phyloP scores from a whole-genome alignment of 2,888 invertebrate species.

The Leucophora obtusa region DNA sequence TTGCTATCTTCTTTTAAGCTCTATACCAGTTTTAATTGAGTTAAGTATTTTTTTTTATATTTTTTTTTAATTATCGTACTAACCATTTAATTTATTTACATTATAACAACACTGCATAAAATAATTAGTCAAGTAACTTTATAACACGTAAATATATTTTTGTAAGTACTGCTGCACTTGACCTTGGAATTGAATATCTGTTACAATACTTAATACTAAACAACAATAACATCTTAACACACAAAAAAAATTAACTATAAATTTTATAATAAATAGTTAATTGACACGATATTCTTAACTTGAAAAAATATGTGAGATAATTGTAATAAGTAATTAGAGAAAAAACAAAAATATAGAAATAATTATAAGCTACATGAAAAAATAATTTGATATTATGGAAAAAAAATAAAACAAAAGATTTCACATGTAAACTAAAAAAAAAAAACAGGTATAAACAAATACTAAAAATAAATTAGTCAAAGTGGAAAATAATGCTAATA shows the following conservation, averaged over 20 bases:
- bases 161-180: slow-evolving; percentile 51
- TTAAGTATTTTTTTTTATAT: too few relatives aligned
- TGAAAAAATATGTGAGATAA: slow-evolving; percentile 10
- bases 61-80: slow-evolving; percentile 30
- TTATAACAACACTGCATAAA: slow-evolving; percentile 19
- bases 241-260: background rate
- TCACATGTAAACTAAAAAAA: background rate
- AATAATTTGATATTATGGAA: background rate
- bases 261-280: slow-evolving; percentile 35
- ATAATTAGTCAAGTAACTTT: slow-evolving; percentile 43
- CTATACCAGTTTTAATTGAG: too few relatives aligned
- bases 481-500: background rate
- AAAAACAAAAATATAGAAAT: background rate
- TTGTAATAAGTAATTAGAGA: slow-evolving; percentile 18
- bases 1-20: too few relatives aligned
- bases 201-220: background rate
- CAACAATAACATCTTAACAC: background rate
- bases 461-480: background rate
- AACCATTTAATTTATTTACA: slow-evolving; percentile 53
- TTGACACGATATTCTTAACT: slow-evolving; percentile 36
- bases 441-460: background rate
- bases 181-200: slow-evolving; percentile 54
- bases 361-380: background rate
- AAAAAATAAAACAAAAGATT: background rate
- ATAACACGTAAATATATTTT: background rate